Base-by-base conservation (phyloP, 2,888 invertebrate species). In the Leuctra nigra region DNA sequence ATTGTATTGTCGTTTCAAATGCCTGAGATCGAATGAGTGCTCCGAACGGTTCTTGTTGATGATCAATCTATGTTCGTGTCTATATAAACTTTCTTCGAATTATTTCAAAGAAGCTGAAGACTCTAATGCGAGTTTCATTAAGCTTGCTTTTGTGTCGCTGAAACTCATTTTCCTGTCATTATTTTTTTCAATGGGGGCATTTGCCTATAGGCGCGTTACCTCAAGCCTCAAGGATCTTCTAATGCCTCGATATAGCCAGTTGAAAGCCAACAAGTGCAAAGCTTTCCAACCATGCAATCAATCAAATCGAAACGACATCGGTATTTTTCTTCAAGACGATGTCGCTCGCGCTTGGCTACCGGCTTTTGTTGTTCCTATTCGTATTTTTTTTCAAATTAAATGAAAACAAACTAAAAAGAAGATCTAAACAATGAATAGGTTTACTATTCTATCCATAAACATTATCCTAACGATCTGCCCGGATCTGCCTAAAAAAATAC, bases 81-180 rank as follows among this genome's bases (percentile, higher is more conserved):
- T n/a, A n/a, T n/a, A n/a, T n/a, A n/a, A n/a, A n/a, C n/a, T n/a
- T n/a, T n/a, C n/a, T 44, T 22, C 4, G 44, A 44, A 50, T 50
- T 50, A 50, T 50, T 50, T 50, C 29, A 50, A 50, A 35, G 20
- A 20, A 50, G 50, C 36, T 29, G 20, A 22, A 35, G 22, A 22
- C 44, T 18, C 50, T 50, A 50, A 50, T 50, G 50, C 50, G 50
- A 50, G 50, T 50, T 50, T 50, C 33, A 50, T 50, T 50, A 50
- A 33, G 33, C 18, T 50, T 50, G 29, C 23, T 22, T 35, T 50
- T 33, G 35, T 50, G 50, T 22, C 22, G 50, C 13, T 50, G 50
- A 20, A 50, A 33, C 50, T 50, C 33, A 50, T 50, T 50, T 50
- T 50, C 50, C 33, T 50, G 50, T 50, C 50, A 50, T 50, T 20